Evolutionary conservation across 2,888 invertebrate species (phyloP).

Genomic region (Glomeris marginata): DNA sequence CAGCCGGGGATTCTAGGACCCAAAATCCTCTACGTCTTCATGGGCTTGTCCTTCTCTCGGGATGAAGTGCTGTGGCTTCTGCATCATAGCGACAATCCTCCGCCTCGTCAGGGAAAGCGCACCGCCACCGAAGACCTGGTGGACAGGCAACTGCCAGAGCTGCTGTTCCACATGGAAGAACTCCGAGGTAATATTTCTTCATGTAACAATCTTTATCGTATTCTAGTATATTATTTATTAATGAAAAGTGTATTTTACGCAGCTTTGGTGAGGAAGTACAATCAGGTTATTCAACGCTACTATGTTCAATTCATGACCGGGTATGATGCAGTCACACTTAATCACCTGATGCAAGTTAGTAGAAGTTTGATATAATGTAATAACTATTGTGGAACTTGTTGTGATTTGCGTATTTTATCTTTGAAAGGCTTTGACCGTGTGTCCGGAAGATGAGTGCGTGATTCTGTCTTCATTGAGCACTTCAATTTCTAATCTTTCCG

Average conservation of each 20-base stretch:
- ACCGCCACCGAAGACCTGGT: constrained; percentile 71
- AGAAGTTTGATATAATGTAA: too few species aligned
- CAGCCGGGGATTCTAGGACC: constrained; percentile 96
- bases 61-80: constrained; percentile 97
- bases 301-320: constrained; percentile 94
- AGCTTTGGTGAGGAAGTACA: constrained; percentile 81
- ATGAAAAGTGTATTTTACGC: constrained; percentile 18
- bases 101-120: constrained; percentile 52
- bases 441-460: constrained; percentile 84
- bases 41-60: constrained; percentile 85
- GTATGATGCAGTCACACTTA: constrained; percentile 85
- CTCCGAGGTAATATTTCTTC: constrained; percentile 46
- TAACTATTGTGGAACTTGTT: background rate
- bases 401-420: background rate
- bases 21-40: constrained; percentile 81
- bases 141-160: constrained; percentile 87
- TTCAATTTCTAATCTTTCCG: constrained; percentile 65
- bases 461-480: constrained; percentile 85
- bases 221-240: too few species aligned
- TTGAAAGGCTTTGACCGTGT: constrained; percentile 27
- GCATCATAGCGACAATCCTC: constrained; percentile 91
- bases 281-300: constrained; percentile 91
- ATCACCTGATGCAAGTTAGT: constrained; percentile 59
- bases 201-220: background rate
- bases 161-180: constrained; percentile 97